phyloP scores from a whole-genome alignment of 2,113 vertebrate species.

The Alosa alosa region DNA sequence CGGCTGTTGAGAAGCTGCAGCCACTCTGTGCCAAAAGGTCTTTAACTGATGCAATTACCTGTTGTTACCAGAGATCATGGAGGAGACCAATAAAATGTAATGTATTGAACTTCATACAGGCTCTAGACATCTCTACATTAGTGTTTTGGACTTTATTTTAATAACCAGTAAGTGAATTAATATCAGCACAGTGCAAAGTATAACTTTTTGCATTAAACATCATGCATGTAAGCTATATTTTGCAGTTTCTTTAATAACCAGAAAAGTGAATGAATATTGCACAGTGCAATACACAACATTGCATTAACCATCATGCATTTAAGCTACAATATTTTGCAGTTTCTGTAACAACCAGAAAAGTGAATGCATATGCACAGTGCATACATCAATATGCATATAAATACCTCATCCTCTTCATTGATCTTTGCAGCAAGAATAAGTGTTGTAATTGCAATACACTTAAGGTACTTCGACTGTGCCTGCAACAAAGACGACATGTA shows the following conservation, averaged over 20 bases:
- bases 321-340: background rate
- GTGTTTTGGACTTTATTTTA: background rate
- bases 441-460: slow-evolving; percentile 72
- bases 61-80: slow-evolving; percentile 70
- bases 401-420: slow-evolving; percentile 80
- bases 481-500: slow-evolving; percentile 47
- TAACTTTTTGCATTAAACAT: background rate
- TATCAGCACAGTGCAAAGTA: background rate
- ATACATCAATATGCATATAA: background rate
- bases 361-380: background rate
- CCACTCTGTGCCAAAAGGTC: slow-evolving; percentile 76
- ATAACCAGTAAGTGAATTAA: background rate
- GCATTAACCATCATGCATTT: no score
- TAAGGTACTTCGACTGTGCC: slow-evolving; percentile 76
- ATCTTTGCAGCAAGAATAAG: slow-evolving; percentile 79
- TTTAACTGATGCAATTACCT: slow-evolving; percentile 80
- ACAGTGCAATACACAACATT: background rate
- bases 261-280: background rate
- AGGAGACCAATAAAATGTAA: slow-evolving; percentile 71
- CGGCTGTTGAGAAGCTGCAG: slow-evolving; percentile 77
- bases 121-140: background rate
- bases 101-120: slow-evolving; percentile 51
- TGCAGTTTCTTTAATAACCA: no score
- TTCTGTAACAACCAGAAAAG: background rate
- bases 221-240: no score